phyloP scores from a whole-genome alignment of 2,113 vertebrate species.

The Nothobranchius furzeri region DNA sequence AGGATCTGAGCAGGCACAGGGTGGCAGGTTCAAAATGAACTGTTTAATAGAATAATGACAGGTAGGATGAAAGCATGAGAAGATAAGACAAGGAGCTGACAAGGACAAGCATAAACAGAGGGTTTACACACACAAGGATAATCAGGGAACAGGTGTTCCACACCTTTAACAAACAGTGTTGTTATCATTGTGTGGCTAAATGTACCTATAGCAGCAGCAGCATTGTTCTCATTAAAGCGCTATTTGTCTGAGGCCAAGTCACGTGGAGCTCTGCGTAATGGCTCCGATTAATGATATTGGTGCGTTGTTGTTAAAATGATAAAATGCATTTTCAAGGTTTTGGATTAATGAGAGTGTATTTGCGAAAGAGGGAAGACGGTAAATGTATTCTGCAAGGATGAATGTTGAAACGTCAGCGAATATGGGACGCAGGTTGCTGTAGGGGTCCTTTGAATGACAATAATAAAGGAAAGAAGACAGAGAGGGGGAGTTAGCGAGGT shows the following conservation, averaged over 20 bases:
- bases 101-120: too few relatives aligned
- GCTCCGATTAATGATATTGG: slow-evolving; percentile 49
- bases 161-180: too few relatives aligned
- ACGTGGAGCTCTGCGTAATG: slow-evolving; percentile 35
- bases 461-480: slow-evolving; percentile 40
- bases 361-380: slow-evolving; percentile 13
- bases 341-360: slow-evolving; percentile 26
- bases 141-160: too few relatives aligned
- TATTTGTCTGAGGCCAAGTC: slow-evolving; percentile 18
- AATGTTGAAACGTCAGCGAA: slow-evolving; percentile 34
- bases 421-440: slow-evolving; percentile 35
- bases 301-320: slow-evolving; percentile 54
- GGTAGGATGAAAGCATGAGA: too few relatives aligned
- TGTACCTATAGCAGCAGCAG: too few relatives aligned
- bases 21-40: too few relatives aligned
- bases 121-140: too few relatives aligned
- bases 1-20: too few relatives aligned
- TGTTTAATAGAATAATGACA: too few relatives aligned
- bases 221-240: slow-evolving; percentile 12
- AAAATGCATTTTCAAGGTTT: slow-evolving; percentile 48
- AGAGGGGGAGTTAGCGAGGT: background rate
- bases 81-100: too few relatives aligned
- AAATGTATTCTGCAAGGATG: slow-evolving; percentile 64
- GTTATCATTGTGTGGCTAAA: too few relatives aligned
- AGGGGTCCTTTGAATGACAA: slow-evolving; percentile 44